Conservation (phyloP, 2,797 vertebrate species). For the Heterohyrax brucei region DNA sequence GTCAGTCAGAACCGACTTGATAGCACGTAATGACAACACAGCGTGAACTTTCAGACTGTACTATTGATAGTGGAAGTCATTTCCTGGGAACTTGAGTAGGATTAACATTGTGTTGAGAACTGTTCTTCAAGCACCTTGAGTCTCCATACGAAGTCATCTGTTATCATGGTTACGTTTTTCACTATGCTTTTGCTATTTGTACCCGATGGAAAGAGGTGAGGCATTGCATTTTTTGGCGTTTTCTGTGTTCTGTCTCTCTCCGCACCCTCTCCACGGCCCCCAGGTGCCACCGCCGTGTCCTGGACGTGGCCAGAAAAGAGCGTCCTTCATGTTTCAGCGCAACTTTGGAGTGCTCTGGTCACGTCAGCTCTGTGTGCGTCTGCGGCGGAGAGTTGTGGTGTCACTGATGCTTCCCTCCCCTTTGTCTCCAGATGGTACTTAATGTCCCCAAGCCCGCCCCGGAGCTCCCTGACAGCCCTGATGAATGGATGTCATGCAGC, state of each 20-base stretch:
- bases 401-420: background rate
- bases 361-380: background rate
- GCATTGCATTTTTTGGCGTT: background rate
- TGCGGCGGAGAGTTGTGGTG: slow-evolving; percentile 17
- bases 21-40: no score
- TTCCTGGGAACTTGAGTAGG: slow-evolving; percentile 25
- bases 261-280: background rate
- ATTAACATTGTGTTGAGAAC: background rate
- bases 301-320: background rate
- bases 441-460: background rate
- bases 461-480: background rate
- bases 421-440: background rate
- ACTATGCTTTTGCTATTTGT: slow-evolving; percentile 12
- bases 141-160: background rate
- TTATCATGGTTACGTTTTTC: background rate
- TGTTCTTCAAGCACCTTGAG: slow-evolving; percentile 26
- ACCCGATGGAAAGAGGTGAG: slow-evolving; percentile 43
- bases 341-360: background rate
- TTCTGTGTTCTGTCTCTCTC: slow-evolving; percentile 12
- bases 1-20: no score
- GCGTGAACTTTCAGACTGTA: slow-evolving; percentile 18
- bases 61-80: slow-evolving; percentile 9
- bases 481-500: background rate
- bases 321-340: background rate
- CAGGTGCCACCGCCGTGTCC: background rate